These are phyloP conservation scores for Columbina picui DNA, from an alignment of 2,113 vertebrate species.

Conservation along the genomic window DNA sequence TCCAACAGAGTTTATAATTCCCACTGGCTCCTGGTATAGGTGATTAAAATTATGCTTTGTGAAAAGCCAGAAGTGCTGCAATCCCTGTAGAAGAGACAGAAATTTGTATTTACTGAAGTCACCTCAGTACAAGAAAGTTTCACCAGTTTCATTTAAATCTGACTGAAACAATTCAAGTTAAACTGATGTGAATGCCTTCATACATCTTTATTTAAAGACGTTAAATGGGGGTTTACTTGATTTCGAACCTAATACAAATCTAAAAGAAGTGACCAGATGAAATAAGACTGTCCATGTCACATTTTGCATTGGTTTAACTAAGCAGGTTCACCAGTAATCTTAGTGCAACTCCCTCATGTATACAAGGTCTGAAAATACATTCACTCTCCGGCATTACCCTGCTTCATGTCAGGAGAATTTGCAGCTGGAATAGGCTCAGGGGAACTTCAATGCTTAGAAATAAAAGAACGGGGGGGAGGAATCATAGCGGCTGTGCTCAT, in stretches of 20 bases:
- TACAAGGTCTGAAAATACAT: conserved; percentile 40
- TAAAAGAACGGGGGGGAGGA: not conserved
- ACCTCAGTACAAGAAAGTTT: not conserved
- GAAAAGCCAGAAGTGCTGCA: not conserved
- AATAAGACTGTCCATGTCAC: conserved; percentile 17
- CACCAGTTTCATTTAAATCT: not conserved
- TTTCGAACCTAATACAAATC: conserved; percentile 43
- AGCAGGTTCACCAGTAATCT: conserved; percentile 37
- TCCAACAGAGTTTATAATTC: not conserved
- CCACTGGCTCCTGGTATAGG: not conserved
- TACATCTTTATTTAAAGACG: conserved; percentile 48
- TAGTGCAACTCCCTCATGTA: conserved; percentile 6
- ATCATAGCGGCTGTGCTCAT: conserved; percentile 5
- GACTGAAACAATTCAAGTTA: conserved; percentile 50
- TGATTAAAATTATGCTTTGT: not conserved
- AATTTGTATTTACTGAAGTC: conserved; percentile 33
- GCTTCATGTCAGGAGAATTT: conserved; percentile 3
- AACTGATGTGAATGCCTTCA: conserved; percentile 18
- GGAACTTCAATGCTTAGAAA: conserved; percentile 7
- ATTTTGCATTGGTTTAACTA: conserved; percentile 23
- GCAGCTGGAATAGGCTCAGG: conserved; percentile 35
- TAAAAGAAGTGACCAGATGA: conserved; percentile 9
- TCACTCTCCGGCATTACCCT: not conserved
- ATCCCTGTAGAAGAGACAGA: not conserved
- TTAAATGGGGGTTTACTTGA: conserved; percentile 36